phyloP scores from a whole-genome alignment of 2,797 vertebrate species.

The Xiphophorus birchmanni region DNA sequence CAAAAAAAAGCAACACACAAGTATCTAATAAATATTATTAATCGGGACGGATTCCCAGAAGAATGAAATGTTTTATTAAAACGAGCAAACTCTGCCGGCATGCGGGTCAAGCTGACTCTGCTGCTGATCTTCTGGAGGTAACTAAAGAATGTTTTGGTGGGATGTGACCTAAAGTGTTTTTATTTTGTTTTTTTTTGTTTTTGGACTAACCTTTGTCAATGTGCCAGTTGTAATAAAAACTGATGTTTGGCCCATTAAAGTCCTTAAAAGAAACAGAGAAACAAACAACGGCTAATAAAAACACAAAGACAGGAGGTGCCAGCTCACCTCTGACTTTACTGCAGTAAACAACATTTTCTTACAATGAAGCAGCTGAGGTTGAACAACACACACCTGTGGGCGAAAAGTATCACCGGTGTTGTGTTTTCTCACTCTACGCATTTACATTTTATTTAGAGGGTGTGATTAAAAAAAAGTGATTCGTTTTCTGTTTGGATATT shows the following conservation, averaged over 20 bases:
- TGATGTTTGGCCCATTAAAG: slow-evolving; percentile 31
- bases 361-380: slow-evolving; percentile 18
- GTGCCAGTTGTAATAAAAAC: slow-evolving; percentile 53
- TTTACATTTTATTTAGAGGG: neutral
- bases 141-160: slow-evolving; percentile 9
- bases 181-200: slow-evolving; percentile 11
- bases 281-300: slow-evolving; percentile 31
- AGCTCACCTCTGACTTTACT: slow-evolving; percentile 28
- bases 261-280: slow-evolving; percentile 5
- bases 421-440: neutral
- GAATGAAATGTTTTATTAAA: neutral
- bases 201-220: slow-evolving; percentile 1
- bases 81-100: neutral
- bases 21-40: neutral
- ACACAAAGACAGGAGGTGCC: slow-evolving; percentile 27
- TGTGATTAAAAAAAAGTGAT: neutral
- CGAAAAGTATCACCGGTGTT: neutral
- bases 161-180: slow-evolving; percentile 22
- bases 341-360: slow-evolving; percentile 12
- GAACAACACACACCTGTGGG: slow-evolving; percentile 51
- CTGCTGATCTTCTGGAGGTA: neutral
- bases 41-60: neutral
- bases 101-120: neutral
- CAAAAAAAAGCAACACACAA: neutral
- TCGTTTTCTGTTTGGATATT: neutral